Base-by-base conservation (phyloP, 2,797 vertebrate genomes). In the Simalia tracyae region DNA sequence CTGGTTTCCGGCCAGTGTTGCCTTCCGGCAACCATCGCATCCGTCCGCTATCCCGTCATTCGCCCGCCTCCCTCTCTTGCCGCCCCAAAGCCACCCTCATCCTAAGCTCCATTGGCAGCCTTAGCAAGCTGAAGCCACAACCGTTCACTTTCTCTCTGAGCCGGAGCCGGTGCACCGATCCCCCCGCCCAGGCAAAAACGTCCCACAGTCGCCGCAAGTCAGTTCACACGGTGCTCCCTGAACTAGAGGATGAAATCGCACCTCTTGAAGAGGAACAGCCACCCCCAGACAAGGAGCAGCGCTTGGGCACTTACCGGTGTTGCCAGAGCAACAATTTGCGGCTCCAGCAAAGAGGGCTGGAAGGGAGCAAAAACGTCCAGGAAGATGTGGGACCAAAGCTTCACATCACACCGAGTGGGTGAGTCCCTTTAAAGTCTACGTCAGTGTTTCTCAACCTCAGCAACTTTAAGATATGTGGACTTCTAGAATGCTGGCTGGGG, bases 61-160 rank as follows among this genome's bases (percentile, higher is more conserved):
- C 93, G 46, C 92, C 93, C 84, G 89, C 92, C 50, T 92, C 96
- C 9, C 88, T 93, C 84, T 94, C 94, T 50, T 94, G 94, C 88
- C 91, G 92, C 50, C 93, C 96, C 19, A 95, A 97, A 95, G 97
- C 99, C 95, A 98, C 98, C 0, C 97, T 99, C 95, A 98, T 99
- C 95, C 98, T 99, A 88, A 98, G 97, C 97, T 99, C 99, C 95
- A 99, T 99, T 15, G 99, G 98, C 95, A 99, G 99, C 95, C 98
- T 99, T 92, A 99, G 99, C 92, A 99, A 99, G 96, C 97, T 99
- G 97, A 98, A 96, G 91, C 97, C 98, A 57, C 98, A 98, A 92
- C 97, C 98, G 87, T 98, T 98, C 97, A 98, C 98, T 90, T 98
- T 93, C 81, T 96, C 96, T 24, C 89, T 93, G 42, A 76, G 91